Base-by-base conservation (phyloP, 2,113 vertebrate genomes). In the Scomber japonicus region DNA sequence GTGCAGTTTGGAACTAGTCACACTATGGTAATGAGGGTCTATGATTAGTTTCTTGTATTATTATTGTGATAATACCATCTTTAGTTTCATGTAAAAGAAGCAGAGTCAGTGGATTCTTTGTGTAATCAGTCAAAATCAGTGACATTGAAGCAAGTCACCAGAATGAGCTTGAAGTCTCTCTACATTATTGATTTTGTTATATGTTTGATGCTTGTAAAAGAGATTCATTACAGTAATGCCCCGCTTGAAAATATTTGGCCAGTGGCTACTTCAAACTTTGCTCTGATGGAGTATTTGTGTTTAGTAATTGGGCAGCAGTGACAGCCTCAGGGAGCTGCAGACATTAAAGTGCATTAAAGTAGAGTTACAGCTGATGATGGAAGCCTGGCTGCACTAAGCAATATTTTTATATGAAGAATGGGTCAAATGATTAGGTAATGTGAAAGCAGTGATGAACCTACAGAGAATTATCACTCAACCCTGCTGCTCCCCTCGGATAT, bases 151-250 rank as follows among this genome's bases (percentile, higher is more conserved):
- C 55, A 35, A 16, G 5, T 11, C n/a, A 27, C 31, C 11, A 50
- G 49, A 56, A 48, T 17, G 40, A 48, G 56, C 44, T 21, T 17
- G 3, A 78, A 50, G 44, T 49, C 11, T 84, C n/a, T 51, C 16
- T 12, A 54, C 17, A 16, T 14, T 69, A 73, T 69, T 27, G 64
- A 77, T 59, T 45, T 1, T 1, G 6, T 69, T 31, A 14, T n/a
- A 7, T 68, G 57, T 16, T 65, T 67, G 16, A 5, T 56, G 51
- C 50, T 68, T 49, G 35, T 83, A 65, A 68, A 71, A 61, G 9
- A 46, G 46, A 57, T 74, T 61, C 15, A 80, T 82, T 71, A 67
- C 61, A 57, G 35, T 74, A 57, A 80, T 78, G 19, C 53, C 30
- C 63, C 19, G 13, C 51, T 69, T 70, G 21, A 53, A 80, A 74